Conservation (phyloP, 2,113 vertebrate species). For the Onychorhynchus coronatus region DNA sequence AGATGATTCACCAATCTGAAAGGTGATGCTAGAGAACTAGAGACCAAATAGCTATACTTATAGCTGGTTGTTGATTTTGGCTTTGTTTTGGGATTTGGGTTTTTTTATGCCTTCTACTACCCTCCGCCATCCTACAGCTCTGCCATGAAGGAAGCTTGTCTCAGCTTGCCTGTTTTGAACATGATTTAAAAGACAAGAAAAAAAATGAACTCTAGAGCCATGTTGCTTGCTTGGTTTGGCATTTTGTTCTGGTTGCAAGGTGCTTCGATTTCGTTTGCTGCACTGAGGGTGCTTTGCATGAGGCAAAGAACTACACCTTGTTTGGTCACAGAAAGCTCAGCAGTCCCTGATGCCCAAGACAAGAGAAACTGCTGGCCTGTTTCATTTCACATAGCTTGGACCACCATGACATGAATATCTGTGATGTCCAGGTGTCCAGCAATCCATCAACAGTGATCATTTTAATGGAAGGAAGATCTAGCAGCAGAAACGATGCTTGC, state of each 20-base stretch:
- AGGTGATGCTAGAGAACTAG: slow-evolving; percentile 3
- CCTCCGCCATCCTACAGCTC: neutral
- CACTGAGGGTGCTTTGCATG: neutral
- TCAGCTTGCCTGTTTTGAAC: neutral
- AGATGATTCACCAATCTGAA: slow-evolving; percentile 21
- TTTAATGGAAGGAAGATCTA: neutral
- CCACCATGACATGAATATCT: neutral
- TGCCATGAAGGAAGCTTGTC: neutral
- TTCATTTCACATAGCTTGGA: neutral
- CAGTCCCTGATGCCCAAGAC: neutral
- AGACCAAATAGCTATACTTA: slow-evolving; percentile 32
- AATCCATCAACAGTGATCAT: neutral
- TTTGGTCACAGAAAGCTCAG: neutral
- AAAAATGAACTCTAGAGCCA: neutral
- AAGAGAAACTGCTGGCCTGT: neutral
- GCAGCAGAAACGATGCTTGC: neutral
- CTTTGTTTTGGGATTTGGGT: neutral
- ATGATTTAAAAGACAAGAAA: neutral
- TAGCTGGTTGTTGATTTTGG: slow-evolving; percentile 24
- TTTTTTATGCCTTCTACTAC: neutral
- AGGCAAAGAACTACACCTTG: neutral
- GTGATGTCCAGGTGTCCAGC: neutral
- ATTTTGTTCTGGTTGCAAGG: neutral
- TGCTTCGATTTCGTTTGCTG: neutral
- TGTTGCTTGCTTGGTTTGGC: neutral